phyloP scores from a whole-genome alignment of 2,888 invertebrate species.

The Alloplasta piceator region DNA sequence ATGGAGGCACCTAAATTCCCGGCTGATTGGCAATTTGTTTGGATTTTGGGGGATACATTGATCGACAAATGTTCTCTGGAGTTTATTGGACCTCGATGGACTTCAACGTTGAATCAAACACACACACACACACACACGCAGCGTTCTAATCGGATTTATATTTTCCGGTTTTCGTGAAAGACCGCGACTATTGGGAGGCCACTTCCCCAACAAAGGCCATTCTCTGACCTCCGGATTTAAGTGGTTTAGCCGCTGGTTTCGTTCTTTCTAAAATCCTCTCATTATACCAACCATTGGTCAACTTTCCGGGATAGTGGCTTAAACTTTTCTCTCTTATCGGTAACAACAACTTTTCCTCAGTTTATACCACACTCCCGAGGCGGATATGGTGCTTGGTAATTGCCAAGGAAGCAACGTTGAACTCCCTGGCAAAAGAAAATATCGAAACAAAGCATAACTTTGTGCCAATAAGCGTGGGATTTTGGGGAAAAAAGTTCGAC shows the following conservation, averaged over 20 bases:
- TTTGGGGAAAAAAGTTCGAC: background rate
- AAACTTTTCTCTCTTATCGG: conserved; percentile 36
- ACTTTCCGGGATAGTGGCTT: background rate
- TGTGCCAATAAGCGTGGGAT: too few species aligned
- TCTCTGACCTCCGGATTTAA: conserved; percentile 13
- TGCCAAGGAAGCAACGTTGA: conserved; percentile 30
- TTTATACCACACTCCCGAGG: background rate
- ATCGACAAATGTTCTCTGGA: conserved; percentile 8
- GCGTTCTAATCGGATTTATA: conserved; percentile 7
- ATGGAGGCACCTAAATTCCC: conserved; percentile 25
- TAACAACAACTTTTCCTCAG: conserved; percentile 34
- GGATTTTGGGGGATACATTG: conserved; percentile 27
- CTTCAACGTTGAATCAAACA: background rate
- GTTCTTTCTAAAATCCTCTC: background rate
- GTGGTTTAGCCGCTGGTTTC: conserved; percentile 4
- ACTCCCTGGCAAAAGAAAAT: conserved; percentile 37
- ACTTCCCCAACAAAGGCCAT: conserved; percentile 21
- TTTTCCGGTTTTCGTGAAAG: background rate
- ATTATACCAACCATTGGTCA: background rate
- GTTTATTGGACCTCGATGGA: background rate
- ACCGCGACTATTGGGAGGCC: background rate
- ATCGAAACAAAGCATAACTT: background rate
- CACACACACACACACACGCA: background rate
- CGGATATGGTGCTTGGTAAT: conserved; percentile 22
- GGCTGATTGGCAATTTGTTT: conserved; percentile 47